These are phyloP conservation scores for Netelia melanura DNA, from an alignment of 2,888 invertebrate species.

Conservation along the genomic window DNA sequence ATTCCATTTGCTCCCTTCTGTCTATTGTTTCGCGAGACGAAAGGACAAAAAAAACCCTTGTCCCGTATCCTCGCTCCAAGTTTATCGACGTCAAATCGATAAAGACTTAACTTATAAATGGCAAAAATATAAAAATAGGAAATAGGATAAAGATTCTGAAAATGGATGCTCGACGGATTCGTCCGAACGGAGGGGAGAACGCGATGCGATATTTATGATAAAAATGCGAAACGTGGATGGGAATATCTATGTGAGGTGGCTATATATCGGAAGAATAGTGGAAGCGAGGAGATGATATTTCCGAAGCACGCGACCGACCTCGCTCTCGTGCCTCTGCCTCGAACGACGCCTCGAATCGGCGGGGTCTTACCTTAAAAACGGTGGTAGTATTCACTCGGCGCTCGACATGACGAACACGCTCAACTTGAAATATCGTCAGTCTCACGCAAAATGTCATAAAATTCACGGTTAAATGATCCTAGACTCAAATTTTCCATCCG, in stretches of 20 bases:
- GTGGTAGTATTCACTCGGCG: constrained; percentile 69
- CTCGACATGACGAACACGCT: constrained; percentile 65
- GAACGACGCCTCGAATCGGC: constrained; percentile 62
- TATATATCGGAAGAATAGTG: background rate
- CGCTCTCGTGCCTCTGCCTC: constrained; percentile 50
- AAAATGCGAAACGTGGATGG: constrained; percentile 57
- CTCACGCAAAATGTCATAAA: constrained; percentile 50
- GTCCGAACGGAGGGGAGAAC: constrained; percentile 26
- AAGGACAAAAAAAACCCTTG: background rate
- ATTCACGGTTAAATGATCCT: constrained; percentile 17
- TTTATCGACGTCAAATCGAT: constrained; percentile 65
- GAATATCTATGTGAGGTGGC: constrained; percentile 6
- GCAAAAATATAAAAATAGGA: constrained; percentile 56
- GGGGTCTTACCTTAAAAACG: constrained; percentile 29
- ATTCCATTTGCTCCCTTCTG: constrained; percentile 83
- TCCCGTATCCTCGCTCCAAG: background rate
- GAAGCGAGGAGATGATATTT: constrained; percentile 71
- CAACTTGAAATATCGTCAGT: constrained; percentile 59
- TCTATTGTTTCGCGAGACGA: background rate
- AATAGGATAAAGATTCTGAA: constrained; percentile 5
- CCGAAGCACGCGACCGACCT: constrained; percentile 77
- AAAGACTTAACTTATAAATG: constrained; percentile 57
- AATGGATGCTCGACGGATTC: background rate
- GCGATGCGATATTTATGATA: constrained; percentile 57
- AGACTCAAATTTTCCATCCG: constrained; percentile 13